Evolutionary conservation across 1,140 invertebrate species (phyloP).

Genomic region (Portunus trituberculatus): DNA sequence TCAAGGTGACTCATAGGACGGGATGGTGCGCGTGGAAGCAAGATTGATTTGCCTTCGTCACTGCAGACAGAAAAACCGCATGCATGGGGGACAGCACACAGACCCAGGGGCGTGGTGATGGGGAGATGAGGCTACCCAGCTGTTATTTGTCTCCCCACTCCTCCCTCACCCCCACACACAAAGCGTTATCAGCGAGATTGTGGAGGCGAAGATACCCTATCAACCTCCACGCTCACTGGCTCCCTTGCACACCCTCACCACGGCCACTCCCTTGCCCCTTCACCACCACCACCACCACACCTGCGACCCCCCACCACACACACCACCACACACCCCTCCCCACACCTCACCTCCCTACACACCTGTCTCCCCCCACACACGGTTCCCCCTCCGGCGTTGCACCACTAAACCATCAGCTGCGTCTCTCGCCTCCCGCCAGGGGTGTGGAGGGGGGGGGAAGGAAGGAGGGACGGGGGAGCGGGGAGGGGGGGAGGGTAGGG

Average conservation of each 20-base stretch:
- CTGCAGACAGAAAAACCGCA: constrained; percentile 62
- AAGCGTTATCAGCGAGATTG: constrained; percentile 68
- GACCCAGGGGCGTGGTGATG: background rate
- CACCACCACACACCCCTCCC: background rate
- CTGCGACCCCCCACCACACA: no score
- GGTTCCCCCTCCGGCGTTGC: background rate
- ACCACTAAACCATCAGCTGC: background rate
- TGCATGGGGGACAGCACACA: constrained; percentile 30
- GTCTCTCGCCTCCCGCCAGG: background rate
- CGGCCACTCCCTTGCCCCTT: constrained; percentile 1
- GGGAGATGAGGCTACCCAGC: background rate
- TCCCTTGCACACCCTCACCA: constrained; percentile 57
- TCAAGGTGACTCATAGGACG: constrained; percentile 73
- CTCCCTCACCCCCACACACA: constrained; percentile 30
- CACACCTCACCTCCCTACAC: background rate
- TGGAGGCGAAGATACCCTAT: constrained; percentile 62
- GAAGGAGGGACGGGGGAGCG: no score
- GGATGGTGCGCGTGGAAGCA: constrained; percentile 74
- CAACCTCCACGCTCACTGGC: background rate
- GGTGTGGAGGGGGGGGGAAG: no score
- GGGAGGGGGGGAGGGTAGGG: background rate
- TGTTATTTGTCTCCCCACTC: background rate
- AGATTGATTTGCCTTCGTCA: constrained; percentile 74
- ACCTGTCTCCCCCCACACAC: background rate
- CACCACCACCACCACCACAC: background rate